Base-by-base conservation (phyloP, 2,888 invertebrate genomes). In the Drosophila robusta region DNA sequence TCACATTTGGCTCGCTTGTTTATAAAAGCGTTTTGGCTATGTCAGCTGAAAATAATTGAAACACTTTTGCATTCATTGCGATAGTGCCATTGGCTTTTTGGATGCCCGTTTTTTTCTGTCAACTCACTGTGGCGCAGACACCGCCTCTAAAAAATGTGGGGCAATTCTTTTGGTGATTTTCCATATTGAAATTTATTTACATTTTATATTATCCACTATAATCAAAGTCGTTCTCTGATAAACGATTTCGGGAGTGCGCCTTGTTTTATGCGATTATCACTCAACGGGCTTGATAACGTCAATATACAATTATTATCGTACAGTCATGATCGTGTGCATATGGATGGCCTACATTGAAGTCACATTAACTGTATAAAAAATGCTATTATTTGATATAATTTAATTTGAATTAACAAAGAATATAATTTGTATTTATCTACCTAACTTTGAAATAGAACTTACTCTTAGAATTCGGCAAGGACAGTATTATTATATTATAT, bases 221-320 rank as follows among this genome's bases (percentile, higher is more conserved):
- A 74, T 83, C 66, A 67, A 62, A 68, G 46, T 57, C 44, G 45
- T 34, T 38, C 63, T 11, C 64, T 76, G 77, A 87, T 79, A 79
- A 81, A 72, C 51, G 60, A 73, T 85, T 82, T 87, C 81, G 87
- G 81, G 89, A 87, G 78, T 83, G 84, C 70, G 63, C 70, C 18
- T 39, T 36, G 68, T 58, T 68, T 77, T 68, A 54, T 62, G 44
- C n/a, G 42, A 77, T 80, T 80, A 74, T 78, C 72, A 75, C 45
- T 57, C 46, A 14, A 44, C 26, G 5, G 7, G 12, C 41, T n/a
- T 57, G 76, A 79, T 75, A 75, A 66, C 56, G 45, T 11, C 52
- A 36, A 70, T 38, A 58, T 62, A 63, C 24, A 47, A 32, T 51
- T 55, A 24, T 52, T 34, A 41, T 22, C 34, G 12, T 34, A 87